Evolutionary conservation across 2,113 vertebrate genomes (phyloP).

Genomic region (Boleophthalmus pectinirostris): DNA sequence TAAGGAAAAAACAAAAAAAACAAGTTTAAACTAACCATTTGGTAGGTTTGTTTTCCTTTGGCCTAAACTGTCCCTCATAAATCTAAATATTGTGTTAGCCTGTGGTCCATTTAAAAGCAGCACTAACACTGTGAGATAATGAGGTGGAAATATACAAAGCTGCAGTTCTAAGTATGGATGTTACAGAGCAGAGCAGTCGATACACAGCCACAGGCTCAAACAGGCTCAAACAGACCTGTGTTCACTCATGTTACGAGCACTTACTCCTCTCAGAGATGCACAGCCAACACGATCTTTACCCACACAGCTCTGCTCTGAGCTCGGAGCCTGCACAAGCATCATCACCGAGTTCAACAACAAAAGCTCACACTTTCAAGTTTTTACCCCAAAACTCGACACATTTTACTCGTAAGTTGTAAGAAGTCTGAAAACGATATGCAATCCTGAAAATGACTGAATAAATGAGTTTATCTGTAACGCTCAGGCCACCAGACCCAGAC

Average conservation of each 20-base stretch:
- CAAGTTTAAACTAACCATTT: no score
- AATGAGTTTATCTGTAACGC: no score
- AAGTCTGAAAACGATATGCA: background rate
- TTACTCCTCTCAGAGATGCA: conserved; percentile 39
- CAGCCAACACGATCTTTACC: conserved; percentile 14
- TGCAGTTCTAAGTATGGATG: conserved; percentile 35
- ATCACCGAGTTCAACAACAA: conserved; percentile 11
- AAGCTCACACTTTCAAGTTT: background rate
- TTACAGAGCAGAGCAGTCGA: conserved; percentile 39
- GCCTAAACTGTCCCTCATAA: background rate
- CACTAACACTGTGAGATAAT: conserved; percentile 54
- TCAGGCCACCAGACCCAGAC: no score
- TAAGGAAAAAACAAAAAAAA: no score
- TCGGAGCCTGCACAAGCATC: conserved; percentile 7
- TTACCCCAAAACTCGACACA: conserved; percentile 11
- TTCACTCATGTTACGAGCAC: conserved; percentile 39
- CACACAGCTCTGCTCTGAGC: conserved; percentile 1
- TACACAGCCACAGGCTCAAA: conserved; percentile 38
- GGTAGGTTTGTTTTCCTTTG: background rate
- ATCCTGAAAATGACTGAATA: background rate
- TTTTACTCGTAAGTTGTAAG: background rate
- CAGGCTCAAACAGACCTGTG: background rate
- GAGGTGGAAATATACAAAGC: conserved; percentile 54
- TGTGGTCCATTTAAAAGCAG: background rate
- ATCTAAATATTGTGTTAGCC: background rate